These are phyloP conservation scores for Nomada fucata DNA, from an alignment of 2,888 invertebrate species.

Conservation along the genomic window DNA sequence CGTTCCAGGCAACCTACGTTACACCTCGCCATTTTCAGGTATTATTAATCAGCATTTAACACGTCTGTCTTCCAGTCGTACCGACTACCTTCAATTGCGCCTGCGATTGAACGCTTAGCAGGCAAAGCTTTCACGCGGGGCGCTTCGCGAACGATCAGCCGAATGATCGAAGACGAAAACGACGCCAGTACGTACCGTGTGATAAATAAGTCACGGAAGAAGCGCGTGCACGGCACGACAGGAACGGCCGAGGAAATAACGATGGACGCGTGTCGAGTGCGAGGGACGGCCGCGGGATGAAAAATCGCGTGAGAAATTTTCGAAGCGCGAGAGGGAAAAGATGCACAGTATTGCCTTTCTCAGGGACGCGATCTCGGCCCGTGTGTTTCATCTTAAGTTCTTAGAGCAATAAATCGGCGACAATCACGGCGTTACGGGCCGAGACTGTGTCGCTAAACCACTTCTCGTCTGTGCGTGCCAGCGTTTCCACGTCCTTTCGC, in stretches of 20 bases:
- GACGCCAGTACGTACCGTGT: not conserved
- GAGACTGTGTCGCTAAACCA: slow-evolving; percentile 58
- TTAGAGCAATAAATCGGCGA: slow-evolving; percentile 82
- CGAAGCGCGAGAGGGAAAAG: slow-evolving; percentile 53
- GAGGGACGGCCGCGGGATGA: slow-evolving; percentile 26
- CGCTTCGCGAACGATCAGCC: not conserved
- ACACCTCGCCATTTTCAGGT: too few relatives aligned
- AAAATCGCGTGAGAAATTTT: slow-evolving; percentile 50
- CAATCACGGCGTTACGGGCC: slow-evolving; percentile 76
- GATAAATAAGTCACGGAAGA: not conserved
- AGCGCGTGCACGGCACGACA: not conserved
- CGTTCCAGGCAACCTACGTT: too few relatives aligned
- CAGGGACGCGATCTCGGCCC: slow-evolving; percentile 73
- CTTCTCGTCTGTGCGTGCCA: slow-evolving; percentile 54
- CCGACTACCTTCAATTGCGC: not conserved
- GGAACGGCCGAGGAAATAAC: slow-evolving; percentile 5
- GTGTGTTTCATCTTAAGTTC: slow-evolving; percentile 77
- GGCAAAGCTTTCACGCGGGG: slow-evolving; percentile 23
- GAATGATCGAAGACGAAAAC: slow-evolving; percentile 6
- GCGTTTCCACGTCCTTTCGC: slow-evolving; percentile 12
- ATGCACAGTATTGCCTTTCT: slow-evolving; percentile 83
- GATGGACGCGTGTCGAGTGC: not conserved
- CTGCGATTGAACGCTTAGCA: not conserved
- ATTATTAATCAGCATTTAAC: not conserved
- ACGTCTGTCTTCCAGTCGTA: not conserved